These are phyloP conservation scores for Leptinotarsa tumamoca DNA, from an alignment of 2,888 invertebrate genomes.

Conservation along the genomic window DNA sequence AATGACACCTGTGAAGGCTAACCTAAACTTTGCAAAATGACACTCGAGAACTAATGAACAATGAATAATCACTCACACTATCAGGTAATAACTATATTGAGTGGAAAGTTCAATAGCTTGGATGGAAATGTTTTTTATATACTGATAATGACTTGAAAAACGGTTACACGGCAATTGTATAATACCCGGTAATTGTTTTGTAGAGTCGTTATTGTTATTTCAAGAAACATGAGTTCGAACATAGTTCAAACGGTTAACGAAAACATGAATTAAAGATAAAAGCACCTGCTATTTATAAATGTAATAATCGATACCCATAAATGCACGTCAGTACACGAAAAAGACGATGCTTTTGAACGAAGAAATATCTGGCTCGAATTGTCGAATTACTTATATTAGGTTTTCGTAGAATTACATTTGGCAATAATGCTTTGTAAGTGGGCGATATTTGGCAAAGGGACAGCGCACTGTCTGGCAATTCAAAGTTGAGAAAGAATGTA, in stretches of 20 bases:
- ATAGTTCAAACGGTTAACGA: background rate
- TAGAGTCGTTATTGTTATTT: conserved; percentile 34
- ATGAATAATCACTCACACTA: too few relatives aligned
- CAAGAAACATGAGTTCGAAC: conserved; percentile 35
- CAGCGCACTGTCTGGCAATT: background rate
- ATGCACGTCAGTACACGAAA: background rate
- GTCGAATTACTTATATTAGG: background rate
- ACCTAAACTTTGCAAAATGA: background rate
- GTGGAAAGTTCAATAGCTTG: background rate
- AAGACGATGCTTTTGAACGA: background rate
- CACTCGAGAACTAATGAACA: too few relatives aligned
- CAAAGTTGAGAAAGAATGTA: conserved; percentile 10
- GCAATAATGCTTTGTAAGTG: background rate
- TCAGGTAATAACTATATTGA: background rate
- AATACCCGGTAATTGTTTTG: conserved; percentile 23
- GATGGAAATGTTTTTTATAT: background rate
- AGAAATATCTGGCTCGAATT: conserved; percentile 13
- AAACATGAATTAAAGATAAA: background rate
- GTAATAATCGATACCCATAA: conserved; percentile 1
- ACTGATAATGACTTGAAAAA: background rate
- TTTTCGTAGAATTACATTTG: background rate
- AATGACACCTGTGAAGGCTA: too few relatives aligned
- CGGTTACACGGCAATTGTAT: background rate
- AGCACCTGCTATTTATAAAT: conserved; percentile 10
- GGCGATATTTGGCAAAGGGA: conserved; percentile 11